Evolutionary conservation across 2,888 invertebrate species (phyloP).

Genomic region (Caenorhabditis sp.): DNA sequence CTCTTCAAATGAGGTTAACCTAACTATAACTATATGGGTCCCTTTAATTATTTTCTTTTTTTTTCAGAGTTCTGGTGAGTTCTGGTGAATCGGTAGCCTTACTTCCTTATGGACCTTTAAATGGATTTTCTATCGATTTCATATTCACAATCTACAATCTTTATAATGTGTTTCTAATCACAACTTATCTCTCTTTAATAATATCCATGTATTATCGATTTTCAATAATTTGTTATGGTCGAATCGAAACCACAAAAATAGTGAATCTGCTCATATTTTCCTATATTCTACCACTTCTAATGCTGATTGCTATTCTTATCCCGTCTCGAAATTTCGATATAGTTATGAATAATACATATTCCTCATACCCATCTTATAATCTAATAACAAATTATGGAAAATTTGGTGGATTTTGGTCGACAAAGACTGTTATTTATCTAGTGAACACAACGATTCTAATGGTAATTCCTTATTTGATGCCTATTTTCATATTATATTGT

Average conservation of each 20-base stretch:
- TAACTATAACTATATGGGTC: background rate
- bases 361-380: conserved; percentile 17
- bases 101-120: conserved; percentile 21
- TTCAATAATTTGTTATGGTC: conserved; percentile 25
- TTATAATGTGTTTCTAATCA: conserved; percentile 27
- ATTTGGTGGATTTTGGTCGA: conserved; percentile 30
- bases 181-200: conserved; percentile 20
- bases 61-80: conserved; percentile 6
- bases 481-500: conserved; percentile 8
- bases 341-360: conserved; percentile 19
- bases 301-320: conserved; percentile 25
- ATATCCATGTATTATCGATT: conserved; percentile 32
- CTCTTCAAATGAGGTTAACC: background rate
- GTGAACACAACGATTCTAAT: conserved; percentile 28
- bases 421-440: conserved; percentile 11
- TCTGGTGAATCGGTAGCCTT: conserved; percentile 30
- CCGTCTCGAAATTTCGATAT: conserved; percentile 20
- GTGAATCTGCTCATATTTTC: conserved; percentile 6
- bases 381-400: conserved; percentile 13
- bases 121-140: conserved; percentile 3
- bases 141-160: conserved; percentile 20
- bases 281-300: conserved; percentile 16
- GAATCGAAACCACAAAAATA: conserved; percentile 10
- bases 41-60: background rate
- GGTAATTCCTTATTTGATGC: conserved; percentile 33